Evolutionary conservation across 2,888 invertebrate genomes (phyloP).

Genomic region (Tupiocoris notatus): DNA sequence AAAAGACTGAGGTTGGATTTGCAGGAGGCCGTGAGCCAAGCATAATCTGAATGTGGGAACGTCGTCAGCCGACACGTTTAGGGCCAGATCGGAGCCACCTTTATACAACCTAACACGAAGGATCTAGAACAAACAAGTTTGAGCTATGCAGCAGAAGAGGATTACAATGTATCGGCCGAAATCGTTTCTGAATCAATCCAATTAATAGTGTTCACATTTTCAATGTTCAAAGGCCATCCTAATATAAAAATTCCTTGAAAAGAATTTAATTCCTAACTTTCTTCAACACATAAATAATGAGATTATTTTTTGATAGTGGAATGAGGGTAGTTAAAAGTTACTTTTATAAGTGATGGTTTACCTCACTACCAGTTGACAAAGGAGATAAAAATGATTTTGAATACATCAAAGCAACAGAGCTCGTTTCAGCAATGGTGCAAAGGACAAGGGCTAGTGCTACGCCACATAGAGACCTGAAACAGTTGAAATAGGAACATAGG

Average conservation of each 20-base stretch:
- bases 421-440: constrained; percentile 43
- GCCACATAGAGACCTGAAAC: constrained; percentile 36
- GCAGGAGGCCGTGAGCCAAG: constrained; percentile 43
- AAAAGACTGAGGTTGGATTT: constrained; percentile 34
- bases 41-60: constrained; percentile 37
- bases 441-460: constrained; percentile 43
- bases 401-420: constrained; percentile 43
- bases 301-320: no score
- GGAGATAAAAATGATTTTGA: constrained; percentile 43
- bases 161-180: no score
- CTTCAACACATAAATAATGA: no score
- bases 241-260: no score
- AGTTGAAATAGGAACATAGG: background rate
- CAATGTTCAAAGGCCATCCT: no score
- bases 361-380: constrained; percentile 8
- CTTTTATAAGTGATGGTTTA: no score
- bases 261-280: no score
- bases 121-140: background rate
- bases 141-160: no score
- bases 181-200: no score
- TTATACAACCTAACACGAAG: constrained; percentile 30
- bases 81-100: constrained; percentile 31
- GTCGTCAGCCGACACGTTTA: constrained; percentile 15
- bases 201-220: no score
- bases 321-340: no score